Evolutionary conservation across 2,888 invertebrate species (phyloP).

Genomic region (Lycaena phlaeas): DNA sequence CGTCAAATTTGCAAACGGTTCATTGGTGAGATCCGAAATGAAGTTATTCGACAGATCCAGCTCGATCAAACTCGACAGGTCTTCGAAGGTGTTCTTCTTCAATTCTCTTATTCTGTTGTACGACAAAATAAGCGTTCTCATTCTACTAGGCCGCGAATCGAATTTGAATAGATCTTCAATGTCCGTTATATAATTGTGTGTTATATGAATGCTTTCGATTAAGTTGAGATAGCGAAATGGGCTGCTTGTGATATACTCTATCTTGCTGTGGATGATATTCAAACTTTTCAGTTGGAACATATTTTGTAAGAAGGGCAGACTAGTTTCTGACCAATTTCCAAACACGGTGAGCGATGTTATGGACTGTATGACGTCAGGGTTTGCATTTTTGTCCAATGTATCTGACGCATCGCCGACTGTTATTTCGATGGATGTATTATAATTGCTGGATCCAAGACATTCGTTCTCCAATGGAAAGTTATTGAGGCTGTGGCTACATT

Average conservation of each 20-base stretch:
- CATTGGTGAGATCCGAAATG: slow-evolving; percentile 39
- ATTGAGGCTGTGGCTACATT: slow-evolving; percentile 34
- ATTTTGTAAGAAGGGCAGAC: slow-evolving; percentile 36
- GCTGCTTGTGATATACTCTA: slow-evolving; percentile 29
- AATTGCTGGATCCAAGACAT: slow-evolving; percentile 45
- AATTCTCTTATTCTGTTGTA: slow-evolving; percentile 38
- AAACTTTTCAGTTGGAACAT: slow-evolving; percentile 37
- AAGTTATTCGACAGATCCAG: slow-evolving; percentile 47
- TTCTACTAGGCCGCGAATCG: slow-evolving; percentile 33
- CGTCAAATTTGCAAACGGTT: slow-evolving; percentile 46
- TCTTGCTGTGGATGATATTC: slow-evolving; percentile 30
- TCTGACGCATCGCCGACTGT: slow-evolving; percentile 34
- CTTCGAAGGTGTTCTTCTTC: slow-evolving; percentile 34
- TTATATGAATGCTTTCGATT: slow-evolving; percentile 41
- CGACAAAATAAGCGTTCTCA: slow-evolving; percentile 36
- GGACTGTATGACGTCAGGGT: slow-evolving; percentile 30
- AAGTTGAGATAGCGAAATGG: slow-evolving; percentile 38
- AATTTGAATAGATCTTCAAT: slow-evolving; percentile 42
- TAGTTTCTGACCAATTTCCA: slow-evolving; percentile 33
- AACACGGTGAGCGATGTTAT: slow-evolving; percentile 38
- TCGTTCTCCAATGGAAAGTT: slow-evolving; percentile 30
- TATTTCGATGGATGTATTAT: slow-evolving; percentile 36
- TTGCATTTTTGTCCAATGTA: slow-evolving; percentile 27
- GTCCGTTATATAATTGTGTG: slow-evolving; percentile 35
- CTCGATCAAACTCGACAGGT: slow-evolving; percentile 37